Conservation (phyloP, 2,113 vertebrate species). For the Gnathochromis pfefferi region DNA sequence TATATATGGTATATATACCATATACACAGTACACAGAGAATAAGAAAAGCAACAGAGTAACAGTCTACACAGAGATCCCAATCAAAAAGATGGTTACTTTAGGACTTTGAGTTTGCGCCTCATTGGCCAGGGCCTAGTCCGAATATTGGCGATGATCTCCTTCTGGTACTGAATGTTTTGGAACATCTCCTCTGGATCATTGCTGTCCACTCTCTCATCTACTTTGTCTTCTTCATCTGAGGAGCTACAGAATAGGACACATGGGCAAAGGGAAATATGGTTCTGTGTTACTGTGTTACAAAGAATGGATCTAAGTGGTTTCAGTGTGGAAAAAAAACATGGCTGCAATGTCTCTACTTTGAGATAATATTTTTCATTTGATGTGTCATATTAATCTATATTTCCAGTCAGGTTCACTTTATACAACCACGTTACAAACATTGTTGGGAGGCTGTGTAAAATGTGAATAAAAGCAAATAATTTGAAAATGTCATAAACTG, state of each 20-base stretch:
- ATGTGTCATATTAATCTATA: neutral
- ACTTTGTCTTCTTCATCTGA: constrained; percentile 80
- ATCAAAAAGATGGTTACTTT: constrained; percentile 68
- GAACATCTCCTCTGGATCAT: constrained; percentile 91
- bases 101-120: constrained; percentile 86
- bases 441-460: neutral
- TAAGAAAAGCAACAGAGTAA: neutral
- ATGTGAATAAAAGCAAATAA: neutral
- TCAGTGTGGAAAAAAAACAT: neutral
- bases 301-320: neutral
- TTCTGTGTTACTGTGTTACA: neutral
- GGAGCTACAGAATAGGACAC: constrained; percentile 63
- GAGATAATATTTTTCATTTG: neutral
- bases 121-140: constrained; percentile 91
- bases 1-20: neutral
- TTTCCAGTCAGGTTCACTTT: neutral
- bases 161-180: constrained; percentile 98
- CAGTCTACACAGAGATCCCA: neutral
- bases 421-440: neutral
- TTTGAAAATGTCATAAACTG: neutral
- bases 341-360: neutral
- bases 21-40: neutral
- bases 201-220: constrained; percentile 79
- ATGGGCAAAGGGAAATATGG: neutral
- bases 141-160: constrained; percentile 90